Base-by-base conservation (phyloP, 1,140 invertebrate genomes). In the Zaprionus camerounensis region DNA sequence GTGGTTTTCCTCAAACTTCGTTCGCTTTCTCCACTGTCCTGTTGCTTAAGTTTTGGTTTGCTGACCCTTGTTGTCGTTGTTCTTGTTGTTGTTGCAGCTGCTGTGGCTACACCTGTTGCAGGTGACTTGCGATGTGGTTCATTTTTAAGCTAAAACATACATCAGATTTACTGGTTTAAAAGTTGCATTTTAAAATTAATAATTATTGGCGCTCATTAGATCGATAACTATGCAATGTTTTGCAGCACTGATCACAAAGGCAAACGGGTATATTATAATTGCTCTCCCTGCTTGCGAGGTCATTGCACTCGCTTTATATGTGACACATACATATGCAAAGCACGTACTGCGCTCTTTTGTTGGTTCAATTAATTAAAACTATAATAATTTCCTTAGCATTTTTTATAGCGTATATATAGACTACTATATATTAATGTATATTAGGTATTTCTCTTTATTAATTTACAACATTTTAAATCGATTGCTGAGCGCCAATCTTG, bases 11-110 rank as follows among this genome's bases (percentile, higher is more conserved):
- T 87, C 26, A 58, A 51, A 11, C 36, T 59, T 68, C 55, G 67
- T 49, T 88, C 81, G 24, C 75, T 59, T 59, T 90, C 84, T 17
- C 53, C 7, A 22, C 81, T 84, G 15, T 81, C 85, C 46, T 80
- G 78, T 71, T 90, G 66, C 53, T 72, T 81, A 41, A 62, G 58
- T 71, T 79, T 64, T 34, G 58, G 53, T 55, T 70, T 80, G 51
- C 65, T 72, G 20, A 38, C 61, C 55, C 22, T 66, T 57, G 34
- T 28, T 57, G 41, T 72, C 53, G 57, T 49, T 67, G 49, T 44
- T 66, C 15, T 46, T 31, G 53, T 61, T 38, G 46, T 68, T 38
- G 69, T 41, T 15, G 24, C 26, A 20, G 64, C 38, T 57, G 22
- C 5, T 9, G 49, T 26, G 24, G 38, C 36, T 2, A 34, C 79